Evolutionary conservation across 2,113 vertebrate species (phyloP).

Genomic region (Eulemur macaco): DNA sequence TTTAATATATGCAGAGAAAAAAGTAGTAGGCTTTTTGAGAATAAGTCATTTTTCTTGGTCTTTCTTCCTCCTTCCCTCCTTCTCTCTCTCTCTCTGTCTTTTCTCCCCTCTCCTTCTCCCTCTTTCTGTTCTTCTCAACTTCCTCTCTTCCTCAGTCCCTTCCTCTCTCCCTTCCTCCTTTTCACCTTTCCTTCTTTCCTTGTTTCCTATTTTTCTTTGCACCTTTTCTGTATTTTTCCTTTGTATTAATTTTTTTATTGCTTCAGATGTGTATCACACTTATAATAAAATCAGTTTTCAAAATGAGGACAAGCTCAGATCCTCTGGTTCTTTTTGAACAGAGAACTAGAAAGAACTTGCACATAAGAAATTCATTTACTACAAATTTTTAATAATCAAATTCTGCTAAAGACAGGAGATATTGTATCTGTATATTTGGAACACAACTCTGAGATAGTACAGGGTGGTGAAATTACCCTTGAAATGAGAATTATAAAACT

Average conservation of each 20-base stretch:
- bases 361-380: neutral
- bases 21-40: accelerated
- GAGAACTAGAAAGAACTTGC: neutral
- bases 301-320: neutral
- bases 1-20: neutral
- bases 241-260: neutral
- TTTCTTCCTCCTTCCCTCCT: neutral
- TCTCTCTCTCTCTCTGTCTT: accelerated
- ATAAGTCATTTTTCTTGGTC: neutral
- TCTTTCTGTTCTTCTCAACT: neutral
- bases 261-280: neutral
- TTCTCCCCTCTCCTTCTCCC: no score
- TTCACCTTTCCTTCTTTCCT: no score
- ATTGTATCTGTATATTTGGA: accelerated
- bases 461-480: neutral
- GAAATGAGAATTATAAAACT: neutral
- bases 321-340: neutral
- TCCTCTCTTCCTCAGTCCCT: neutral
- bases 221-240: neutral
- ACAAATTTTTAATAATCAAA: neutral
- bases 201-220: neutral
- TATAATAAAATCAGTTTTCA: neutral
- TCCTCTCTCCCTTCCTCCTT: accelerated
- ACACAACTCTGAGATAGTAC: neutral
- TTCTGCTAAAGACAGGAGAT: neutral